These are phyloP conservation scores for Craterocephalus amniculus DNA, from an alignment of 2,797 vertebrate genomes.

Conservation along the genomic window DNA sequence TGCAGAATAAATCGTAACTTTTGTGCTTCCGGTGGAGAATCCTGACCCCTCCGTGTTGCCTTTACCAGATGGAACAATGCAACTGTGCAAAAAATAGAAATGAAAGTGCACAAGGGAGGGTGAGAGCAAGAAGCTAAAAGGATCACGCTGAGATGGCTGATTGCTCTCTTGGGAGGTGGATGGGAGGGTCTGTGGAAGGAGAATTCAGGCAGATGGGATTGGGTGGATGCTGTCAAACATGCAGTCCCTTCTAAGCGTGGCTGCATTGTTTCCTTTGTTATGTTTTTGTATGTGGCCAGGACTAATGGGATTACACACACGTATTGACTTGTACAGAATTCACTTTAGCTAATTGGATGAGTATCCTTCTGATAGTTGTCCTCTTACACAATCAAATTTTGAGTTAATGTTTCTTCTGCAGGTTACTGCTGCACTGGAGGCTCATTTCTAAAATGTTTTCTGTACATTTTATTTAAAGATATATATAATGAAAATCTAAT, in stretches of 20 bases:
- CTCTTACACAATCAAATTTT: constrained; percentile 1
- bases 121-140: constrained; percentile 48
- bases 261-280: constrained; percentile 53
- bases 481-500: neutral
- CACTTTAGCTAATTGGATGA: constrained; percentile 45
- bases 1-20: constrained; percentile 27
- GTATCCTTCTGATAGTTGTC: constrained; percentile 13
- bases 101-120: constrained; percentile 8
- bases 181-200: constrained; percentile 40
- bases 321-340: constrained; percentile 7
- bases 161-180: constrained; percentile 67
- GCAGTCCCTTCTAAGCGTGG: constrained; percentile 28
- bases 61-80: constrained; percentile 10
- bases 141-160: constrained; percentile 56
- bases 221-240: constrained; percentile 48
- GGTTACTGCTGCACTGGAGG: neutral
- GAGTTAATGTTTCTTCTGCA: neutral
- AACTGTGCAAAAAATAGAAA: constrained; percentile 3
- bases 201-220: constrained; percentile 64
- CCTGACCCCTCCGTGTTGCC: neutral
- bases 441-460: neutral
- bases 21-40: constrained; percentile 13
- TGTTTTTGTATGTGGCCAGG: constrained; percentile 16
- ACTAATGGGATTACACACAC: constrained; percentile 42
- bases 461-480: neutral